phyloP scores from a whole-genome alignment of 30 jellyfish, hydroid and myxozoan species.

The Nemopilema nomurai region DNA sequence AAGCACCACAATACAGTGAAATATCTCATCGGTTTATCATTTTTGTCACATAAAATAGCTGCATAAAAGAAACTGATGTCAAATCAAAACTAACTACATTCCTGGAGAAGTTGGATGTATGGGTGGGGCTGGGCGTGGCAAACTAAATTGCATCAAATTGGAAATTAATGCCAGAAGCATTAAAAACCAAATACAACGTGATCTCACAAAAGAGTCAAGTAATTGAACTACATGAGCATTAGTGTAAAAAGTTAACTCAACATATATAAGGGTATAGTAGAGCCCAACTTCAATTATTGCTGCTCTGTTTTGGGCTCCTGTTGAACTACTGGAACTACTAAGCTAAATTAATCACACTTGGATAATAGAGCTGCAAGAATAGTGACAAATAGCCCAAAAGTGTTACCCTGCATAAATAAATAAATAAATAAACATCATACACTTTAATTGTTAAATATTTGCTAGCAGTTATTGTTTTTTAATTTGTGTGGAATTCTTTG shows the following conservation, averaged over 20 bases:
- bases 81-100: constrained; percentile 11
- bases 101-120: constrained; percentile 15
- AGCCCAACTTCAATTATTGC: constrained; percentile 29
- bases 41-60: constrained; percentile 20
- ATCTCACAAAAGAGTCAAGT: not conserved
- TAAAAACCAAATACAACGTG: not conserved
- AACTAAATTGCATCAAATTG: not conserved
- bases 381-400: constrained; percentile 22
- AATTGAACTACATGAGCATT: not conserved
- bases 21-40: too few relatives aligned
- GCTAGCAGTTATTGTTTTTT: constrained; percentile 15
- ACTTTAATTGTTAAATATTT: constrained; percentile 5
- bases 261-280: constrained; percentile 11
- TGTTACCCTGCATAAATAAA: constrained; percentile 23
- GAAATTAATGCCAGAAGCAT: not conserved
- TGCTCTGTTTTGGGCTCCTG: constrained; percentile 53
- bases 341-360: constrained; percentile 26
- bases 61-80: constrained; percentile 3
- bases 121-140: constrained; percentile 6
- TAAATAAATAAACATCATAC: constrained; percentile 11
- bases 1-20: too few relatives aligned
- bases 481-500: constrained; percentile 32
- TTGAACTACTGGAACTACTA: constrained; percentile 29
- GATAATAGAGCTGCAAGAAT: constrained; percentile 52
- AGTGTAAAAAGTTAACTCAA: not conserved